Evolutionary conservation across 2,113 vertebrate genomes (phyloP), one percentile per base, ranked within the genome.

Genomic region (Sula dactylatra): DNA sequence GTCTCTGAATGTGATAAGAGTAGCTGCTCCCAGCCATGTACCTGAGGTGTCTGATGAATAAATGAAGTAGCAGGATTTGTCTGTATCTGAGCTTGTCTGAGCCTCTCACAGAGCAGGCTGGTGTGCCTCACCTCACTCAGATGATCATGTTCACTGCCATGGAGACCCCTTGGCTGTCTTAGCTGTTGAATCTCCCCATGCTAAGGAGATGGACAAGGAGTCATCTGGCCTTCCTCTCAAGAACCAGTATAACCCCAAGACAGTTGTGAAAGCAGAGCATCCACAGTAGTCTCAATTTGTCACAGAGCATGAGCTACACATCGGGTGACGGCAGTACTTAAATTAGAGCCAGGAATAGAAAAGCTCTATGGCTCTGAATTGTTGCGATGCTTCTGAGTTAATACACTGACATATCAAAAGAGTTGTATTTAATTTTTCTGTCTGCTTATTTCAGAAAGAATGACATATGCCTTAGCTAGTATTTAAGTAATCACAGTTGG

Each of bases 401-500:
- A 70, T 82, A 44, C 73, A n/a, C 52, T 56, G 54, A 38, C 0
- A 1, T 83, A 38, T 40, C 74, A 62, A 64, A 69, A 27, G 54
- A 83, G 31, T n/a, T 50, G 45, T 59, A 22, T 62, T 94, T 81
- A 14, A 24, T 91, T 92, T 67, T 84, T 78, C n/a, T 54, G 0
- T 90, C 86, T 82, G 31, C 56, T 78, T 54, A 24, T 81, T 91
- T 93, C 86, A 70, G 70, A 42, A 87, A 73, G 91, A 95, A 34
- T 87, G 77, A 56, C 70, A 21, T 74, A 27, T 42, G 45, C 88
- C 78, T 87, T 88, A 79, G 72, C 45, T 84, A 42, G 73, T 49
- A 70, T 45, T 95, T 87, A 76, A 77, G 74, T 89, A 79, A 82
- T 95, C 66, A 62, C 61, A 58, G 81, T 62, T 92, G 91, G 73